Percentiles rank a stretch among this genome's conserved stretches.
These are phyloP conservation scores for Danio rerio DNA, from an alignment of 2,113 vertebrate species.

Conservation along the genomic window DNA sequence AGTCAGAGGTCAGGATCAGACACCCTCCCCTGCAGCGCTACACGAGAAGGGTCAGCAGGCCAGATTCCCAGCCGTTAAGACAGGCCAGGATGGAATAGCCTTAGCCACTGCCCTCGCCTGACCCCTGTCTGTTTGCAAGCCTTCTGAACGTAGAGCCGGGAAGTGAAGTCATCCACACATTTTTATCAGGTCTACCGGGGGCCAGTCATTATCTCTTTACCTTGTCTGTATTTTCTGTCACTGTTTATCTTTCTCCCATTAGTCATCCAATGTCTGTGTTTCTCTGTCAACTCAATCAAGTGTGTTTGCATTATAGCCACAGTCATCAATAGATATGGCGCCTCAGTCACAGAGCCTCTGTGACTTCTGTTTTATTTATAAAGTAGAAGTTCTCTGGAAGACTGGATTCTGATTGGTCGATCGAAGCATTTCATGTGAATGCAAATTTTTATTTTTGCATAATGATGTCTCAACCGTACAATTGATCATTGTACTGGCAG, in stretches of 20 bases:
- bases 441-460: neutral
- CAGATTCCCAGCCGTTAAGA: conserved; percentile 67
- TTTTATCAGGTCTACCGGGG: conserved; percentile 57
- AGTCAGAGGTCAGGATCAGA: conserved; percentile 33
- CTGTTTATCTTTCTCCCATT: conserved; percentile 45
- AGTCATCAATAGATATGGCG: conserved; percentile 30
- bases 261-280: conserved; percentile 19
- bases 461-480: neutral
- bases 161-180: conserved; percentile 54
- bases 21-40: conserved; percentile 38
- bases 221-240: neutral
- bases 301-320: conserved; percentile 35
- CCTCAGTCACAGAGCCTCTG: neutral
- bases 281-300: conserved; percentile 8
- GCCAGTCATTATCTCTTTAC: conserved; percentile 40
- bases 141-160: conserved; percentile 40
- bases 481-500: neutral
- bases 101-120: conserved; percentile 28
- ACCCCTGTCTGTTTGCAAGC: neutral
- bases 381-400: neutral
- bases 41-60: conserved; percentile 59
- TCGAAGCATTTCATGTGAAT: neutral
- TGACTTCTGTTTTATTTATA: conserved; percentile 19
- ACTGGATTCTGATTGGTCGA: neutral
- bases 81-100: conserved; percentile 44